These are phyloP conservation scores for Ormyrus pomaceus DNA, from an alignment of 2,888 invertebrate genomes.

Conservation along the genomic window DNA sequence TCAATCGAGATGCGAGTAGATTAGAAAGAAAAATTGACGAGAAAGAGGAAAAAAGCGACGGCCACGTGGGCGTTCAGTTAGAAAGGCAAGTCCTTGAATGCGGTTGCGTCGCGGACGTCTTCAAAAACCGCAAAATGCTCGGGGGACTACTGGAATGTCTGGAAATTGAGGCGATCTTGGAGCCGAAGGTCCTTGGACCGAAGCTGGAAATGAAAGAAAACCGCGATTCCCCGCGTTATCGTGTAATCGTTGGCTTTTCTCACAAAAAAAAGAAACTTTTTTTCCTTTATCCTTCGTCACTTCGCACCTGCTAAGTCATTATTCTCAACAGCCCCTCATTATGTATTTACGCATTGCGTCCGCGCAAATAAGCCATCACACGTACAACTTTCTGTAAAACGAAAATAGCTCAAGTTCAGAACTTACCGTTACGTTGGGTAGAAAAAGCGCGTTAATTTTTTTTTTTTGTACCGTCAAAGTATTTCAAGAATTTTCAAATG, in stretches of 20 bases:
- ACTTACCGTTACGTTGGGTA: slow-evolving; percentile 1
- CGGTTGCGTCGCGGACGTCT: slow-evolving; percentile 63
- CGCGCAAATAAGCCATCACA: slow-evolving; percentile 16
- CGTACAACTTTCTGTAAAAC: neutral
- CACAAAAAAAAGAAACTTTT: slow-evolving; percentile 5
- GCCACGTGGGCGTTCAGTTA: slow-evolving; percentile 60
- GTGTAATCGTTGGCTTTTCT: slow-evolving; percentile 40
- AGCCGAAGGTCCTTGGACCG: slow-evolving; percentile 64
- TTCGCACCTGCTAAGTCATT: slow-evolving; percentile 50
- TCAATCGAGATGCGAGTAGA: neutral
- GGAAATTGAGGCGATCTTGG: slow-evolving; percentile 66
- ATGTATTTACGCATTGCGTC: slow-evolving; percentile 24
- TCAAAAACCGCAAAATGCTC: slow-evolving; percentile 68
- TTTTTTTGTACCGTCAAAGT: neutral
- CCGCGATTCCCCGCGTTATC: slow-evolving; percentile 61
- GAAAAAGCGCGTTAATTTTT: neutral
- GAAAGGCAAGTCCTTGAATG: slow-evolving; percentile 71
- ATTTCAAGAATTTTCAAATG: no score
- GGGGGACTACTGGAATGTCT: slow-evolving; percentile 63
- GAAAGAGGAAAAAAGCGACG: slow-evolving; percentile 41
- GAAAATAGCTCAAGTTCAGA: slow-evolving; percentile 33
- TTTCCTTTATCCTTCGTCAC: slow-evolving; percentile 23
- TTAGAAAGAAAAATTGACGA: slow-evolving; percentile 34
- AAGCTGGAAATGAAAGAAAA: slow-evolving; percentile 66
- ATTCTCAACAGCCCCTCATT: slow-evolving; percentile 39